These are phyloP conservation scores for Hemiscyllium ocellatum DNA, from an alignment of 2,113 vertebrate genomes.

Conservation along the genomic window DNA sequence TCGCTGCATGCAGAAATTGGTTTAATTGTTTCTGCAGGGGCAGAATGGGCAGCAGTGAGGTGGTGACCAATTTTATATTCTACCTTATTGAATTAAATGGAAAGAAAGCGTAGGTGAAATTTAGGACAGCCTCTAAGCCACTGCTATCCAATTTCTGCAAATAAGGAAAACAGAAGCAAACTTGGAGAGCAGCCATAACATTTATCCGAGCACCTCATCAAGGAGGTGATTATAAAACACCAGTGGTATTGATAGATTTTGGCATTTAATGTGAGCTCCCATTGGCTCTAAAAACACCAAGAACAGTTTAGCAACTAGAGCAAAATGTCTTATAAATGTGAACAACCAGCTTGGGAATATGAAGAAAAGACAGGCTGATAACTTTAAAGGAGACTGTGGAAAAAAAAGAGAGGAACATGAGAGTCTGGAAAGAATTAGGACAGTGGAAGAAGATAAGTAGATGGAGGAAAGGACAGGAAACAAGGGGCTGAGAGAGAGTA, in stretches of 20 bases:
- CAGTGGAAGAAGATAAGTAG: neutral
- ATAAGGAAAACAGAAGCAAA: neutral
- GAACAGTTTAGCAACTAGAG: neutral
- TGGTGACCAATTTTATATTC: neutral
- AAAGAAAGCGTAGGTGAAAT: neutral
- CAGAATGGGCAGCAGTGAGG: neutral
- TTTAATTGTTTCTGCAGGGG: neutral
- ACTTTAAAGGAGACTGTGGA: neutral
- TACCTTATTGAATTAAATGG: neutral
- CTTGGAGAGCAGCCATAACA: neutral
- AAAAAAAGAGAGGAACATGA: neutral
- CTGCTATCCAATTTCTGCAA: neutral
- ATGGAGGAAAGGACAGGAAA: neutral
- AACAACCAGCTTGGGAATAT: neutral
- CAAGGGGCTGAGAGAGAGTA: neutral
- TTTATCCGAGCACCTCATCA: neutral
- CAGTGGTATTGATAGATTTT: neutral
- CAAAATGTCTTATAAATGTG: neutral
- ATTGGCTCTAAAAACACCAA: neutral
- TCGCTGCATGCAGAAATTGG: neutral
- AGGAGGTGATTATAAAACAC: neutral
- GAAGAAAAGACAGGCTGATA: neutral
- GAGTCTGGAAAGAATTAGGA: neutral
- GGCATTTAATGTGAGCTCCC: neutral
- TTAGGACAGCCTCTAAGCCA: neutral